Base-by-base conservation (phyloP, 1,140 invertebrate genomes). In the Pseudomyrmex flavicornis region DNA sequence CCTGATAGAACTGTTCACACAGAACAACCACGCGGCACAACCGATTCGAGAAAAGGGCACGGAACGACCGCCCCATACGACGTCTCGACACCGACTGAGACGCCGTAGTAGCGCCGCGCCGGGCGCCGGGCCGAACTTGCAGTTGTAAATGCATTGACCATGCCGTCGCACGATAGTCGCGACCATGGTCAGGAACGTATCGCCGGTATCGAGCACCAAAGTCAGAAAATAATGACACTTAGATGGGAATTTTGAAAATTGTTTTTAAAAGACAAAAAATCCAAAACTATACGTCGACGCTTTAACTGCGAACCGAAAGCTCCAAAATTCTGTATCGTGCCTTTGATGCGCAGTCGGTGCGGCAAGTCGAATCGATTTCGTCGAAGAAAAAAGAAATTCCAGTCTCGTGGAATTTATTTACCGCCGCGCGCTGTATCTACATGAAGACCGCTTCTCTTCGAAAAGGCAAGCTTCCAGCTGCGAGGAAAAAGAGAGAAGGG, bases 41-140 rank as follows among this genome's bases (percentile, higher is more conserved):
- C 54, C 52, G 35, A 44, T 26, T 79, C 15, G 17, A 2, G 10
- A 13, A 26, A 46, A 2, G 2, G 12, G 48, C 12, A 2, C 52
- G 44, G 54, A 80, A 50, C 58, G 48, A 82, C 74, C 82, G 70
- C 76, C 2, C 87, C 10, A 76, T 56, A 68, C 59, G 85, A 70
- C 87, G 75, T 88, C 87, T 35, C 82, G 76, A 82, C 85, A 56
- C 82, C 87, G 85, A 88, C 87, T 88, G 85, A 35, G 35, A 63
- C 73, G 84, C 85, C 26, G 50, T 50, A 20, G 58, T 35, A 68
- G 59, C 75, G 56, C 82, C 59, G 68, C 72, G 63, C 82, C 35
- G 66, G 61, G 59, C 75, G 56, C 82, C 59, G 68, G 79, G 63
- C 82, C 35, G 66, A 72, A 54, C 56, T 59, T 75, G 54, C 44